Base-by-base conservation (phyloP, 2,113 vertebrate species). In the Hippocampus comes region DNA sequence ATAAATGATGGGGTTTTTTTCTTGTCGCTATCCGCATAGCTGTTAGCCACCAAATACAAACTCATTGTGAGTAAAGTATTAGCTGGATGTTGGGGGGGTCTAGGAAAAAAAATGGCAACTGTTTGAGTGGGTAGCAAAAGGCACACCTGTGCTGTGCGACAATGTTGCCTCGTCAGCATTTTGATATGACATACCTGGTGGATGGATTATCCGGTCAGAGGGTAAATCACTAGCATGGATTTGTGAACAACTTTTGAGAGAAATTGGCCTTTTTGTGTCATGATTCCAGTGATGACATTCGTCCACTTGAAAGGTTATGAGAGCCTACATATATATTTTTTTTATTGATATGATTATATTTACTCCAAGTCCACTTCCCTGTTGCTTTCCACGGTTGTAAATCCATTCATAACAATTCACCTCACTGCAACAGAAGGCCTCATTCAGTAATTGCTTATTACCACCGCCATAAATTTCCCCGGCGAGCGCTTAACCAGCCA, bases 361-460 rank as follows among this genome's bases (percentile, higher is more conserved):
- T 21, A 56, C 21, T 56, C 10, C 9, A 11, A 30, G 4, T 66
- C 67, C 49, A 34, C 67, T 69, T 59, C 67, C 68, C n/a, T 74
- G 68, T 72, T 81, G 61, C 49, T 14, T 59, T 71, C 73, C 77
- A 67, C 71, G 69, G 17, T 61, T 73, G 42, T 71, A 46, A 55
- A 43, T 42, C 67, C 63, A 77, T 82, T 85, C 78, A 80, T 80
- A 78, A 80, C 73, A 70, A 27, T 77, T 68, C 73, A 79, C 82
- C 71, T 82, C 67, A 79, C 56, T 70, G 56, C 68, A 82, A 76
- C 80, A 74, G 78, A 77, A 59, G 66, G 42, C 51, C 76, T 71
- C 30, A 25, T 25, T 25, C 84, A 81, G 82, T 88, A 88, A 85
- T 87, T 84, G 78, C 84, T 88, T 80, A 88, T 86, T 89, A 83